These are phyloP conservation scores for Sphaeramia orbicularis DNA, from an alignment of 2,797 vertebrate species.

Conservation along the genomic window DNA sequence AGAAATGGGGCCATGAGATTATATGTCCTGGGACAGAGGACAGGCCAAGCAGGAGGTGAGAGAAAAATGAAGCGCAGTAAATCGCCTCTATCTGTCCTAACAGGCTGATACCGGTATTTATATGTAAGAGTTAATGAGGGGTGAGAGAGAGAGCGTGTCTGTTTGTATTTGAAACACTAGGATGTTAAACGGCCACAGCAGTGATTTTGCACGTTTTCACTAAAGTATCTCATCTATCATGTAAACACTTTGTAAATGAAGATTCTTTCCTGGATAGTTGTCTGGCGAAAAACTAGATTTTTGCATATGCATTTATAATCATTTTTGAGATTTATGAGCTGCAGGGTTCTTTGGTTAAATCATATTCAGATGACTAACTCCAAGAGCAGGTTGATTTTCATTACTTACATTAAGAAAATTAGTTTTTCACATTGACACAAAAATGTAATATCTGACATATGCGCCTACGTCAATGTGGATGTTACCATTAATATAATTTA, in stretches of 20 bases:
- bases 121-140: constrained; percentile 50
- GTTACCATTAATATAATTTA: too few species aligned
- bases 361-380: background rate
- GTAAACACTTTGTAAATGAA: constrained; percentile 3
- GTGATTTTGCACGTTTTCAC: constrained; percentile 30
- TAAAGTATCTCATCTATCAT: background rate
- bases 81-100: constrained; percentile 62
- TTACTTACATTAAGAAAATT: background rate
- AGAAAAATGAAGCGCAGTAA: constrained; percentile 61
- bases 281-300: background rate
- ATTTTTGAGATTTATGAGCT: background rate
- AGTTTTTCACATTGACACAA: too few species aligned
- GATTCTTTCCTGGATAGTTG: background rate
- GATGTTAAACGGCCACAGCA: constrained; percentile 31
- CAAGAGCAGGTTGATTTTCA: background rate
- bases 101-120: constrained; percentile 55
- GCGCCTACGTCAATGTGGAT: too few species aligned
- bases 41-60: constrained; percentile 63
- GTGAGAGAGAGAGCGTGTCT: constrained; percentile 43
- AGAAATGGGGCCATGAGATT: constrained; percentile 82
- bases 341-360: background rate
- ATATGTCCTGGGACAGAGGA: constrained; percentile 81
- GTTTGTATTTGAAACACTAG: constrained; percentile 50
- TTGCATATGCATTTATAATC: too few species aligned
- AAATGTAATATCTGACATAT: too few species aligned